phyloP scores from a whole-genome alignment of 2,888 invertebrate species.

The Morpho helenor region DNA sequence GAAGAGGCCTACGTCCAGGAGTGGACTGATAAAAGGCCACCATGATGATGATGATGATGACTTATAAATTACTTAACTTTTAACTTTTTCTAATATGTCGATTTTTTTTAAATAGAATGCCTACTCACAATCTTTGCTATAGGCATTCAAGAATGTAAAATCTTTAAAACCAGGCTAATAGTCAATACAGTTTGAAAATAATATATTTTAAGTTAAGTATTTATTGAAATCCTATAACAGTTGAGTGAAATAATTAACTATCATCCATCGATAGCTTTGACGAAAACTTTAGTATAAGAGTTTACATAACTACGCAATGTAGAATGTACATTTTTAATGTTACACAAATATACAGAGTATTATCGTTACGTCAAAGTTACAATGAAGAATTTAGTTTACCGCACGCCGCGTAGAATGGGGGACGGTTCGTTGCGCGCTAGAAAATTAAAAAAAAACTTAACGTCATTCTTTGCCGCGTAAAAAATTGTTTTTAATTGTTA shows the following conservation, averaged over 20 bases:
- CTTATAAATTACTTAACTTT: too few species aligned
- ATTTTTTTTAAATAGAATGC: too few species aligned
- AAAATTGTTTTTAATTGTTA: constrained; percentile 3
- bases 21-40: too few species aligned
- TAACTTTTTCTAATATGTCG: too few species aligned
- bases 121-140: not conserved
- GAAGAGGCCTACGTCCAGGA: too few species aligned
- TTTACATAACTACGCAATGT: constrained; percentile 1
- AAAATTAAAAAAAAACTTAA: constrained; percentile 1
- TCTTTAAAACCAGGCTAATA: constrained; percentile 21
- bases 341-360: constrained; percentile 6
- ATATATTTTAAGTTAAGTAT: constrained; percentile 11
- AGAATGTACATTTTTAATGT: not conserved
- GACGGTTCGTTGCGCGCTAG: constrained; percentile 44
- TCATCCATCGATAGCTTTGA: constrained; percentile 2
- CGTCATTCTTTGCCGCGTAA: constrained; percentile 11
- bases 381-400: constrained; percentile 46
- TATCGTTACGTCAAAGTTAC: constrained; percentile 17
- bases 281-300: too few species aligned
- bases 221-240: constrained; percentile 8
- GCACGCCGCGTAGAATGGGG: constrained; percentile 41
- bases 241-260: not conserved
- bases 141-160: constrained; percentile 2
- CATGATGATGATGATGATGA: too few species aligned
- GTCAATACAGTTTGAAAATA: constrained; percentile 26